Conservation (phyloP, 2,888 invertebrate genomes). For the Ectemnius continuus region DNA sequence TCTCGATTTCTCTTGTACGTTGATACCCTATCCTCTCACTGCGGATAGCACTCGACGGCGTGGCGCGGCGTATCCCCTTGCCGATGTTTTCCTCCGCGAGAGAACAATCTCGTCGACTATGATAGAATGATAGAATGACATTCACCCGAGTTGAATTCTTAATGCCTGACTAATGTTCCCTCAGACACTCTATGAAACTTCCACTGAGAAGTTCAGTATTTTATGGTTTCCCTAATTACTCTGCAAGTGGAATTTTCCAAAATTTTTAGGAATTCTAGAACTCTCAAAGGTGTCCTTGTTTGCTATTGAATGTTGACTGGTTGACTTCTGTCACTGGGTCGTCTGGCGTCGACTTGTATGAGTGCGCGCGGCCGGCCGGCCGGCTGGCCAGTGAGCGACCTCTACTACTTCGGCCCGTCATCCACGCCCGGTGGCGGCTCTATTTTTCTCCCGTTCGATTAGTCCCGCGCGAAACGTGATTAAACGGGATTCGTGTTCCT, state of each 20-base stretch:
- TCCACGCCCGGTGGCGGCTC: neutral
- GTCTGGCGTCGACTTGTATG: neutral
- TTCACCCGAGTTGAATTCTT: neutral
- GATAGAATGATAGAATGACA: neutral
- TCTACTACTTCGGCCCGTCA: no score
- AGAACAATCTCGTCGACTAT: neutral
- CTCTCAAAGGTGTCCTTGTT: no score
- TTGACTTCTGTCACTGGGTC: neutral
- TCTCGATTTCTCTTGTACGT: constrained; percentile 22
- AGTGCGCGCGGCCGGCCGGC: neutral
- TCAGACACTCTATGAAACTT: no score
- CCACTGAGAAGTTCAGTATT: no score
- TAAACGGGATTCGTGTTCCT: constrained; percentile 40
- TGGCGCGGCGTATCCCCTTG: neutral
- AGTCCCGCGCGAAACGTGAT: constrained; percentile 19
- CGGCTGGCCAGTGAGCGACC: no score
- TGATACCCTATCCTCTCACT: constrained; percentile 4
- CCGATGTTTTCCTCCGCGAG: neutral
- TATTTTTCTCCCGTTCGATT: constrained; percentile 17
- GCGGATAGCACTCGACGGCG: neutral
- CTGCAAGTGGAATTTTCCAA: no score
- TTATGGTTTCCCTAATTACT: no score
- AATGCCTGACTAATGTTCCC: no score
- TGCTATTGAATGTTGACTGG: neutral
- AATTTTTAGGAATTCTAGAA: no score